Base-by-base conservation (phyloP, 2,888 invertebrate species). In the Heliconius ismenius region DNA sequence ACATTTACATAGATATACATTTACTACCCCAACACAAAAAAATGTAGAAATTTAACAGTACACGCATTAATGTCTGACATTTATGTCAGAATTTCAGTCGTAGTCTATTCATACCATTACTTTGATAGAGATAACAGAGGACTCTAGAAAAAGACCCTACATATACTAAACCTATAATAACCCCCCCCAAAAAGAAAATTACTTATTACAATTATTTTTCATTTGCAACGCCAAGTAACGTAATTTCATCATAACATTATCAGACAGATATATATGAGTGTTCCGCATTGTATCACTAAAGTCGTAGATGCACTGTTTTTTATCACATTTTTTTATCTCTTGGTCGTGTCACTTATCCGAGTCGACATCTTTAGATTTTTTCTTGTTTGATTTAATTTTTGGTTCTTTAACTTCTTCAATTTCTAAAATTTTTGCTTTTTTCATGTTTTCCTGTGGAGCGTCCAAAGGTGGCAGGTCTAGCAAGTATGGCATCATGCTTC, bases 401-500 rank as follows among this genome's bases (percentile, higher is more conserved):
- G 76, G 74, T 4, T 80, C 79, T 18, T 86, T 81, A 4, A 79
- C 80, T 15, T 81, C 76, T 18, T 82, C 78, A 13, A 80, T 62
- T 78, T 88, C 86, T 0, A 80, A 82, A n/a, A 84, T 79, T 7
- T 81, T 82, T 9, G 80, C 80, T 63, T 83, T 86, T 60, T 80
- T 76, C 3, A 70, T 67, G 10, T 78, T 77, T 0, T 81, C 76
- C 4, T 80, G 76, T 1, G 80, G 26, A 36, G 74, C 83, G 75
- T 92, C 92, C 36, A 91, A 64, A 43, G 91, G 91, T 1, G 92
- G 93, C 76, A 93, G 84, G 62, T 93, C 87, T 62, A 93, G 80
- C 3, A 94, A 88, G 81, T 94, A 94, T 0, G 93, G 93, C 91
- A 93, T 90, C 94, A 94, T 94, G 80, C 91, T 92, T 49, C 91